phyloP scores from a whole-genome alignment of 2,113 vertebrate genomes.

The Crotalus viridis region DNA sequence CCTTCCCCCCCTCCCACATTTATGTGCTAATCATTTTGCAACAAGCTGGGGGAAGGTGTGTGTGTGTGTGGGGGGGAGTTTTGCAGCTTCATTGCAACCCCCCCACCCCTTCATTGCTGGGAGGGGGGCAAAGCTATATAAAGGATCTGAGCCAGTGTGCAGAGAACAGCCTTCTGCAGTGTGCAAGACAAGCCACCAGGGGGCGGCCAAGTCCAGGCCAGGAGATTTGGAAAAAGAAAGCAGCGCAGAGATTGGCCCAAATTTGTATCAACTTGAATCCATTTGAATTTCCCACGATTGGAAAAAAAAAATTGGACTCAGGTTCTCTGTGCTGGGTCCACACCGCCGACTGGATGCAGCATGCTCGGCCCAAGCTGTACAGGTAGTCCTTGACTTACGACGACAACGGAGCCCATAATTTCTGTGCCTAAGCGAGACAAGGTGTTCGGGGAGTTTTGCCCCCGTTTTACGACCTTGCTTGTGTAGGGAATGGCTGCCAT shows the following conservation, averaged over 20 bases:
- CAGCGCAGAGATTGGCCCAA: background rate
- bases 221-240: background rate
- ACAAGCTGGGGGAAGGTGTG: rapidly evolving
- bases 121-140: background rate
- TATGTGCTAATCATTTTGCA: slow-evolving; percentile 1
- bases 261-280: background rate
- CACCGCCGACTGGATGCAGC: background rate
- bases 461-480: background rate
- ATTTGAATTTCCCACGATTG: background rate
- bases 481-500: background rate
- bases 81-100: background rate
- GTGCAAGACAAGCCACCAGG: background rate
- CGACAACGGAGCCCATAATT: background rate
- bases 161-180: background rate
- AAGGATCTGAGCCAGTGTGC: background rate
- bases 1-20: background rate
- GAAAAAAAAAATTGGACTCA: too few relatives aligned
- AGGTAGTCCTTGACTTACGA: background rate
- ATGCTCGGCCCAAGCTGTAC: background rate
- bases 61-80: background rate
- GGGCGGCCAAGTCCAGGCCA: background rate
- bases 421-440: background rate
- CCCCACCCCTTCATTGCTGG: background rate
- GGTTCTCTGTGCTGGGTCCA: background rate
- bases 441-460: rapidly evolving